phyloP scores from a whole-genome alignment of 2,888 invertebrate species.

The Drosophila dives region DNA sequence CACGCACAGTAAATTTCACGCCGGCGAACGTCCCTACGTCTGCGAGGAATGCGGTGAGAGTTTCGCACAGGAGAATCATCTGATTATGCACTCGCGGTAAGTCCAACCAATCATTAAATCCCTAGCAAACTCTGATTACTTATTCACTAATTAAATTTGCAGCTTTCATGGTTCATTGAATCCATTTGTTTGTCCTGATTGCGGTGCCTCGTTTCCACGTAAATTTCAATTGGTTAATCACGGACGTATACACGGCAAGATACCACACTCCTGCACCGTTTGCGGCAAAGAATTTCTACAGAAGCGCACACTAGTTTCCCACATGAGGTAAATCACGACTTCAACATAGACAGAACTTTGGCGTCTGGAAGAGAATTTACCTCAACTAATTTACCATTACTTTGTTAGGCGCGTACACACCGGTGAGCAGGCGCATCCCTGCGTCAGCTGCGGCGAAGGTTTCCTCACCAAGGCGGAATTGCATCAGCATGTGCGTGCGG shows the following conservation, averaged over 20 bases:
- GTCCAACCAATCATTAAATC: slow-evolving; percentile 3
- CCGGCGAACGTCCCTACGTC: slow-evolving; percentile 93
- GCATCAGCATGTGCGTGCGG: slow-evolving; percentile 88
- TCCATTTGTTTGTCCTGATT: slow-evolving; percentile 96
- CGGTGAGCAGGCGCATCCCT: slow-evolving; percentile 90
- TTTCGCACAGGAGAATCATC: slow-evolving; percentile 94
- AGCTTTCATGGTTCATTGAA: slow-evolving; percentile 97
- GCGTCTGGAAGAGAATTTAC: not conserved
- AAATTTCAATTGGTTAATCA: slow-evolving; percentile 95
- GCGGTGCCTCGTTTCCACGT: slow-evolving; percentile 93
- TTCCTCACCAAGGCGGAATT: slow-evolving; percentile 90
- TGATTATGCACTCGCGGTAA: slow-evolving; percentile 86
- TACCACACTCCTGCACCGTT: slow-evolving; percentile 92
- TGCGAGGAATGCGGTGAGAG: slow-evolving; percentile 96
- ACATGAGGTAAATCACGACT: slow-evolving; percentile 88
- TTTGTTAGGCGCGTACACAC: slow-evolving; percentile 87
- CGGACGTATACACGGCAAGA: slow-evolving; percentile 91
- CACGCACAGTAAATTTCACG: slow-evolving; percentile 94
- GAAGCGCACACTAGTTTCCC: slow-evolving; percentile 92
- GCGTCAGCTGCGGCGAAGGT: slow-evolving; percentile 91
- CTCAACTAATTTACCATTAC: not conserved
- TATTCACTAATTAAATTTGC: slow-evolving; percentile 1
- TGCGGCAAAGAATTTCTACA: slow-evolving; percentile 94
- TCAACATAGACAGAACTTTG: not conserved
- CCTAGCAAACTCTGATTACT: slow-evolving; percentile 28